Percentiles rank a stretch among this genome's conserved stretches.
Conservation (phyloP, 2,888 invertebrate genomes). For the Bugulina stolonifera region DNA sequence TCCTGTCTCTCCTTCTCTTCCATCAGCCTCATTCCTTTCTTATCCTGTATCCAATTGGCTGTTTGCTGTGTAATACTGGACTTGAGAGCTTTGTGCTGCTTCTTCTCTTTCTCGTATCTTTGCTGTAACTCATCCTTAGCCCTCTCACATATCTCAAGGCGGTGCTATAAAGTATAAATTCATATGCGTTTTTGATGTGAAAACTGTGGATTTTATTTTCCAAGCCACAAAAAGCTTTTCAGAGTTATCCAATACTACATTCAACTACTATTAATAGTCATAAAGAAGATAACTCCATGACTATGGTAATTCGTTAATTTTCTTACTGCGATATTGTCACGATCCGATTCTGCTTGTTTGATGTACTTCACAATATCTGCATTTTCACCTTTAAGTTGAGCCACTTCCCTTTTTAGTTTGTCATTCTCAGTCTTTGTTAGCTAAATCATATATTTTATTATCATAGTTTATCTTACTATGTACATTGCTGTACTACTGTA, state of each 20-base stretch:
- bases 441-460: no score
- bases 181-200: no score
- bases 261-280: background rate
- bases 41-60: slow-evolving; percentile 40
- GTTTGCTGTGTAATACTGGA: slow-evolving; percentile 38
- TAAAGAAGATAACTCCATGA: no score
- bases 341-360: slow-evolving; percentile 36
- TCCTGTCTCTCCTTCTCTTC: slow-evolving; percentile 38
- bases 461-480: no score
- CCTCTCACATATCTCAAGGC: background rate
- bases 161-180: slow-evolving; percentile 19
- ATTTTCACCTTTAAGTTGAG: slow-evolving; percentile 37
- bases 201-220: no score
- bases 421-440: background rate
- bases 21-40: slow-evolving; percentile 38
- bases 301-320: no score
- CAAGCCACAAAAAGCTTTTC: no score
- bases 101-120: slow-evolving; percentile 24
- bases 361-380: slow-evolving; percentile 36
- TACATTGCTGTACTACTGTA: no score
- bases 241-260: background rate
- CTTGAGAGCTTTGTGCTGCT: slow-evolving; percentile 35
- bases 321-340: slow-evolving; percentile 30
- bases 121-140: slow-evolving; percentile 14
- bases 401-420: background rate